Evolutionary conservation across 2,113 vertebrate species (phyloP), one percentile per base, ranked within the genome.

Genomic region (Eulacestoma nigropectus): DNA sequence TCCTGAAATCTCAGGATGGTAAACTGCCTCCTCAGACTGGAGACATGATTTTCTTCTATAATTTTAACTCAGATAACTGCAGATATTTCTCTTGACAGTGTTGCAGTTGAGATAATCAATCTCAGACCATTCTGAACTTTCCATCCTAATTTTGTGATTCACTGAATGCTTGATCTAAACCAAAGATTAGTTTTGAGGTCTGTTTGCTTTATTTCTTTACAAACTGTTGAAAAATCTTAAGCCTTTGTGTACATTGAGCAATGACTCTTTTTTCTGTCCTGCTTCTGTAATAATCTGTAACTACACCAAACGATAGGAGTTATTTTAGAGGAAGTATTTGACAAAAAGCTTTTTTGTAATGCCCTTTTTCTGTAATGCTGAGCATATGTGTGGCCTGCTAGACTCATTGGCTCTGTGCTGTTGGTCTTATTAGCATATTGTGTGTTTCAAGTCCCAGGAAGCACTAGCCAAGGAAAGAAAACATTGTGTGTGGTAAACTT

Each of bases 361-460:
- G n/a, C n/a, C n/a, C 2, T 3, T 3, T 75, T 78, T 75, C 56
- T 83, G 29, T 53, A 52, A 23, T 0, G 1, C 15, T 72, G 14
- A 33, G 9, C 6, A 1, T 1, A 1, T 27, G 3, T 4, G 0
- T 55, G 21, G 19, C 15, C 39, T 73, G 30, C 19, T 60, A 20
- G 35, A 52, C 14, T 75, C n/a, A 62, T 3, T 85, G 60, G 39
- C 2, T 32, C 33, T 60, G 7, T 72, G 49, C 20, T 73, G 7
- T 46, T 52, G 7, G 5, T 90, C 8, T 52, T 37, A 13, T 9
- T 62, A 44, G 11, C 20, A 10, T 19, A 30, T 50, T 84, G 20
- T 10, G 4, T 73, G 20, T 77, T 72, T 75, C 57, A 59, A 60
- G 74, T 47, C 35, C 25, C 30, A 76, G 26, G 33, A 87, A 84